These are phyloP conservation scores for Aplocera efformata DNA, from an alignment of 2,888 invertebrate species.

Conservation along the genomic window DNA sequence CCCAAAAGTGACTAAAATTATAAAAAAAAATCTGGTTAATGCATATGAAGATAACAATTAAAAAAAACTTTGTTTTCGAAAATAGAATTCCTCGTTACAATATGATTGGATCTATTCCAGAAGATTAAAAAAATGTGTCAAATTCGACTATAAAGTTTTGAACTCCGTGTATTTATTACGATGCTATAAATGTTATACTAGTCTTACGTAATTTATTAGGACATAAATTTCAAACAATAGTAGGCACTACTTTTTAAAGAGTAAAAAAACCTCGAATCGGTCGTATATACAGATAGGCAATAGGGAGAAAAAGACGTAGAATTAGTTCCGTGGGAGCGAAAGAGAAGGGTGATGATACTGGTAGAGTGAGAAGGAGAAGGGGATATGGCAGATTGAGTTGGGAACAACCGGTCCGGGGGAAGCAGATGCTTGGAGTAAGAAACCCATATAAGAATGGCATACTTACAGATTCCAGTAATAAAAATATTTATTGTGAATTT, in stretches of 20 bases:
- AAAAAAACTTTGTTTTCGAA: too few species aligned
- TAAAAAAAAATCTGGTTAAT: too few species aligned
- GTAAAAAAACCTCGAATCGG: conserved; percentile 47
- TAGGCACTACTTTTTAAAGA: conserved; percentile 31
- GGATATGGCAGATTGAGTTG: conserved; percentile 48
- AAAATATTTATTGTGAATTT: conserved; percentile 66
- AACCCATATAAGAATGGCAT: conserved; percentile 72
- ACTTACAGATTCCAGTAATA: conserved; percentile 64
- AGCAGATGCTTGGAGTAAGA: conserved; percentile 66
- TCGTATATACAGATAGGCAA: conserved; percentile 58
- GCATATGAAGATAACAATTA: too few species aligned
- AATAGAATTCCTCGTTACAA: conserved; percentile 1
- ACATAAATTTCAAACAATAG: conserved; percentile 40
- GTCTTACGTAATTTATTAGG: conserved; percentile 41
- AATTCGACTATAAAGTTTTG: conserved; percentile 23
- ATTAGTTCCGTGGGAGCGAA: conserved; percentile 68
- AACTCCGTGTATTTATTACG: conserved; percentile 26
- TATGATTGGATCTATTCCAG: conserved; percentile 20
- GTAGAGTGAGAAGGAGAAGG: conserved; percentile 47
- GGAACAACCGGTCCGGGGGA: conserved; percentile 73
- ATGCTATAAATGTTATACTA: conserved; percentile 28
- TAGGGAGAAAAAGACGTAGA: conserved; percentile 68
- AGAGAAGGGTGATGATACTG: conserved; percentile 36
- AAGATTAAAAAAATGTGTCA: conserved; percentile 22
- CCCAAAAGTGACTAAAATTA: too few species aligned